Percentiles rank a stretch among this genome's conserved stretches.
Conservation (phyloP, 2,113 vertebrate species). For the Pelobates fuscus region DNA sequence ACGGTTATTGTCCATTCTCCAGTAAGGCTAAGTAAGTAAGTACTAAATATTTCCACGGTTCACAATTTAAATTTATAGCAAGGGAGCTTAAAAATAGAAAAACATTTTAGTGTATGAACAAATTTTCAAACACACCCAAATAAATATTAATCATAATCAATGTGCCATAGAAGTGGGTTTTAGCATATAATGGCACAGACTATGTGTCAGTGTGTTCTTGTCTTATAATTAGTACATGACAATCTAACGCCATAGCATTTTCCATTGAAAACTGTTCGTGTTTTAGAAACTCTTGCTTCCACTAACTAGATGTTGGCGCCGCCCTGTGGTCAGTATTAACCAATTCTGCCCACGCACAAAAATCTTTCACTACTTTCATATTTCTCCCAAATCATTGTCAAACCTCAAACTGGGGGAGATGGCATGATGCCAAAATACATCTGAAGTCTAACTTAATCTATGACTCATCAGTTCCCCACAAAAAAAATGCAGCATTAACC, state of each 20-base stretch:
- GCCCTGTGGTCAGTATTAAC: slow-evolving; percentile 19
- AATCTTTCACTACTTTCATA: slow-evolving; percentile 10
- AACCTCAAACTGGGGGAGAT: slow-evolving; percentile 20
- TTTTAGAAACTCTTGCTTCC: background rate
- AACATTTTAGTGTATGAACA: no score
- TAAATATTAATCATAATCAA: no score
- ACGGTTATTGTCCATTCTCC: no score
- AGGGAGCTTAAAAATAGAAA: no score
- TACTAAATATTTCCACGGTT: no score
- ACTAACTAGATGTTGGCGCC: slow-evolving; percentile 5
- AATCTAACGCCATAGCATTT: slow-evolving; percentile 5
- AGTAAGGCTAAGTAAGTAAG: no score
- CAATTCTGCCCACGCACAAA: slow-evolving; percentile 6
- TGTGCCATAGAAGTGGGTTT: no score
- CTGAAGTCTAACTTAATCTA: slow-evolving; percentile 14
- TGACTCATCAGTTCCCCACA: slow-evolving; percentile 27
- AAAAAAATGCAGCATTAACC: background rate
- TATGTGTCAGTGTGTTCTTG: no score
- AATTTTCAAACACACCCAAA: no score
- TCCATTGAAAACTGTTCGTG: slow-evolving; percentile 10
- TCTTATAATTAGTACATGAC: no score
- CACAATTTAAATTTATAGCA: no score
- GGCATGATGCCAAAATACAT: slow-evolving; percentile 9
- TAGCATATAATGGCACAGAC: no score
- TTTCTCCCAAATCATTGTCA: slow-evolving; percentile 1